These are phyloP conservation scores for Megaceryle torquata DNA, from an alignment of 2,113 vertebrate genomes.

Conservation along the genomic window DNA sequence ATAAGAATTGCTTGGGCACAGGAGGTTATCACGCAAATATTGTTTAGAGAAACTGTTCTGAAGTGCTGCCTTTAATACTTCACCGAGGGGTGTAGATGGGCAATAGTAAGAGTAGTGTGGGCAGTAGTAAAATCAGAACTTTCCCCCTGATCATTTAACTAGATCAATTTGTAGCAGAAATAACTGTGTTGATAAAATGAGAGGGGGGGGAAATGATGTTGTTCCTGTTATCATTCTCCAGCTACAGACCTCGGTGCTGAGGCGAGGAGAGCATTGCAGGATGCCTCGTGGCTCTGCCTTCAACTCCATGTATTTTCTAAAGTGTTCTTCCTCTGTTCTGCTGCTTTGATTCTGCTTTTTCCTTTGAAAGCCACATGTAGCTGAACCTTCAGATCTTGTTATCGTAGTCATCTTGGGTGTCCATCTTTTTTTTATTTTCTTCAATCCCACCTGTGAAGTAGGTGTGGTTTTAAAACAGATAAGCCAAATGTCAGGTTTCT, in stretches of 20 bases:
- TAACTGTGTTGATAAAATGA: background rate
- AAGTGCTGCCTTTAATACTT: background rate
- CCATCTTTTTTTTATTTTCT: background rate
- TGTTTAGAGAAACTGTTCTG: background rate
- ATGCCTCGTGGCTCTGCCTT: background rate
- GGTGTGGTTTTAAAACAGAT: background rate
- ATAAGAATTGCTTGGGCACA: background rate
- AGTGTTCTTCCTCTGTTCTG: background rate
- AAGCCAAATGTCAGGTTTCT: background rate
- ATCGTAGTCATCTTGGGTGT: background rate
- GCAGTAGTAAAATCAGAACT: background rate
- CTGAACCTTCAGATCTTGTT: background rate
- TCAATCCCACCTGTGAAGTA: background rate
- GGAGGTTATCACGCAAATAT: background rate
- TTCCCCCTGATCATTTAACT: background rate
- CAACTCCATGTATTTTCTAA: background rate
- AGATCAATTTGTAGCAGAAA: background rate
- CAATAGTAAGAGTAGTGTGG: background rate
- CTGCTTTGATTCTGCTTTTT: background rate
- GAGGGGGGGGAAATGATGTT: background rate
- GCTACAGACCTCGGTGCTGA: background rate
- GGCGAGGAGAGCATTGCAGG: background rate
- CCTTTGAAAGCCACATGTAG: background rate
- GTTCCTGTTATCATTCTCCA: background rate
- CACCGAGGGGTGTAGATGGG: accelerated